phyloP scores from a whole-genome alignment of 2,113 vertebrate species.

The Zapus hudsonius region DNA sequence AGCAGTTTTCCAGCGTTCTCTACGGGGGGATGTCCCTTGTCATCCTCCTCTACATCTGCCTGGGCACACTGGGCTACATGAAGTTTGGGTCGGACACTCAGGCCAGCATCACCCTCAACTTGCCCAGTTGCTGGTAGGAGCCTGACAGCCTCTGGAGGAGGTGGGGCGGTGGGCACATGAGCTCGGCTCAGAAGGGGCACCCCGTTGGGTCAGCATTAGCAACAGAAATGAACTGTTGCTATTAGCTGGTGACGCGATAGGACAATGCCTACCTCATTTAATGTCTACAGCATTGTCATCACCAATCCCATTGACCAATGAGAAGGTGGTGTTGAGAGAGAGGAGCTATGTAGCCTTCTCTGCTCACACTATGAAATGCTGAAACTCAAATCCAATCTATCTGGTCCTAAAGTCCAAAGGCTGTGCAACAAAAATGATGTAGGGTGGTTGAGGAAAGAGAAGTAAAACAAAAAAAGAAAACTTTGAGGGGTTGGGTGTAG shows the following conservation, averaged over 20 bases:
- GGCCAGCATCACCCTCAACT: constrained; percentile 94
- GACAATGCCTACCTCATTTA: neutral
- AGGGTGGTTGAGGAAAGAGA: neutral
- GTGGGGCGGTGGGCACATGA: neutral
- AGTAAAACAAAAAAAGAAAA: too few relatives aligned
- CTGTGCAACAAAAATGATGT: neutral
- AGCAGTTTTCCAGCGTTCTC: constrained; percentile 90
- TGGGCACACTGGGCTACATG: constrained; percentile 93
- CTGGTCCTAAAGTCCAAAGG: neutral
- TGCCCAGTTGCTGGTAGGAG: constrained; percentile 96
- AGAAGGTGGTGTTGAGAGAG: neutral
- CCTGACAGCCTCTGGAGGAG: accelerated
- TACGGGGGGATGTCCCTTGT: constrained; percentile 93
- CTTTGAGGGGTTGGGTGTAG: too few relatives aligned
- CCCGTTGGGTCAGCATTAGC: neutral
- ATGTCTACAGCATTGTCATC: neutral
- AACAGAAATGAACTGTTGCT: neutral
- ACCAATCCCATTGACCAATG: neutral
- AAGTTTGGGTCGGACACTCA: constrained; percentile 90
- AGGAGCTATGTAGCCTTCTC: neutral
- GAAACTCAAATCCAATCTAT: neutral
- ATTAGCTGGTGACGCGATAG: neutral
- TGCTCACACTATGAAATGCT: neutral
- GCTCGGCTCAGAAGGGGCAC: neutral
- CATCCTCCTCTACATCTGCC: constrained; percentile 91